Conservation (phyloP, 2,113 vertebrate genomes). For the Pleuronectes platessa region DNA sequence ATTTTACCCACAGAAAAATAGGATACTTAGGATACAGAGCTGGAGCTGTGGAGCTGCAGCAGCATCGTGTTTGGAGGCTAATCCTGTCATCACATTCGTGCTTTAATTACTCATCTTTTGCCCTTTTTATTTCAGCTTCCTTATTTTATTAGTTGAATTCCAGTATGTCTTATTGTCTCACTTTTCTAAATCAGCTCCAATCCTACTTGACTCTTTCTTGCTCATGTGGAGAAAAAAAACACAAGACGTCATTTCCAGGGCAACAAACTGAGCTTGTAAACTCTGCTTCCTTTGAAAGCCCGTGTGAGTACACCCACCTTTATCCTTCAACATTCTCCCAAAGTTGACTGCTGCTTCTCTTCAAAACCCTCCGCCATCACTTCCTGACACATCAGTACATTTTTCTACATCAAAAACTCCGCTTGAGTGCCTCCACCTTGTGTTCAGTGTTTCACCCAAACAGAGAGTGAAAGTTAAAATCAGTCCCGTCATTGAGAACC, state of each 20-base stretch:
- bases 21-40: background rate
- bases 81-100: background rate
- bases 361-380: constrained; percentile 21
- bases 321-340: constrained; percentile 40
- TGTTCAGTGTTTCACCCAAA: constrained; percentile 11
- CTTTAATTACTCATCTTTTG: background rate
- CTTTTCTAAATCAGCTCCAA: constrained; percentile 2
- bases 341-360: constrained; percentile 24
- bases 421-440: constrained; percentile 11
- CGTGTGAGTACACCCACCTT: constrained; percentile 39
- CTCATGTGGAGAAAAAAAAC: background rate
- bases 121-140: background rate
- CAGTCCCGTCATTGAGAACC: background rate
- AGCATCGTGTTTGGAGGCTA: background rate
- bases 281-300: constrained; percentile 51
- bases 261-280: constrained; percentile 35
- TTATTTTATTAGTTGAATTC: background rate
- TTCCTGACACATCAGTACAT: constrained; percentile 34
- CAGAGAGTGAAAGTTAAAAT: background rate
- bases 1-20: constrained; percentile 20
- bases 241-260: constrained; percentile 2
- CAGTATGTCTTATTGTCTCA: background rate
- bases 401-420: constrained; percentile 29
- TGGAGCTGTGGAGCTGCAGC: background rate
- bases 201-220: constrained; percentile 22